Evolutionary conservation across 30 jellyfish, hydroid and myxozoan genomes (phyloP), one percentile per base, ranked within the genome.

Genomic region (Cassiopea xamachana): DNA sequence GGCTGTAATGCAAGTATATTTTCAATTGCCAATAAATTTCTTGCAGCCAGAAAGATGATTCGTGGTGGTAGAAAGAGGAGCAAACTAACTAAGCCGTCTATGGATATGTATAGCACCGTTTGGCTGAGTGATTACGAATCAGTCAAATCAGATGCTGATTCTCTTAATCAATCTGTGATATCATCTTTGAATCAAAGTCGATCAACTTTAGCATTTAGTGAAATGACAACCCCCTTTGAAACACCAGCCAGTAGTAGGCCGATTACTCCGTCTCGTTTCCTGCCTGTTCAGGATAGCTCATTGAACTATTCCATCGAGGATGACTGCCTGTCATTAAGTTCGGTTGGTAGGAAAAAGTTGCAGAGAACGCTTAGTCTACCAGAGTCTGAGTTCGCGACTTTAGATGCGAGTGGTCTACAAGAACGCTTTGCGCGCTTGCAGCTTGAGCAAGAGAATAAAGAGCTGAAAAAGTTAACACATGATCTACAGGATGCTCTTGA

Each of bases 81-180:
- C 85, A 73, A 81, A 75, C 69, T 75, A 81, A 73, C 92, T 17
- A 90, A 67, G 59, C 88, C 87, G 67, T 75, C 97, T 69, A 82
- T 96, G 98, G 99, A 96, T 81, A 89, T 96, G 91, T 96, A 96
- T 82, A 96, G 91, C 91, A 96, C 99, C 46, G 99, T 96, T 59
- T 96, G 99, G 99, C 86, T 96, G 60, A 96, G 99, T 86, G 99
- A 96, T 86, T 96, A 81, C 73, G 99, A 96, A 86, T 94, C 98
- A 84, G 94, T 91, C 74, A 89, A 92, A 71, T 96, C 99, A 60
- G 95, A 86, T 46, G 87, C 89, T 70, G 97, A 90, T 76, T 90
- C 96, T 60, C 96, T 91, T 60, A 94, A 89, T 79, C 91, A 82
- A 67, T 94, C 97, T 17, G 92, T 86, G 46, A 51, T 89, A 19